Evolutionary conservation across 2,797 vertebrate species (phyloP).

Genomic region (Lindbergichthys nudifrons): DNA sequence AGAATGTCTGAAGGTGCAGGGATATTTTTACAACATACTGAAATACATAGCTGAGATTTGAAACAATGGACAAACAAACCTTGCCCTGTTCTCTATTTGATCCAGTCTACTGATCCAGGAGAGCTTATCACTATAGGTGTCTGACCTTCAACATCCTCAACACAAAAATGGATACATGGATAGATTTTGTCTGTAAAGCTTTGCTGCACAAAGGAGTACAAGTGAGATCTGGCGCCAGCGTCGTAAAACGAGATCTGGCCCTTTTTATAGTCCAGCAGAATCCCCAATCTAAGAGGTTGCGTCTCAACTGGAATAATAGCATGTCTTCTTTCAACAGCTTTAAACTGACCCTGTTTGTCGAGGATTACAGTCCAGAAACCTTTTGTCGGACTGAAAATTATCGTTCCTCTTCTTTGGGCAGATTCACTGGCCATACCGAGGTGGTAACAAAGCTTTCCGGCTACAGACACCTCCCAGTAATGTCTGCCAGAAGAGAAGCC

Average conservation of each 20-base stretch:
- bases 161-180: slow-evolving; percentile 67
- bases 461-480: slow-evolving; percentile 76
- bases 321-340: rapidly evolving
- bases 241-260: slow-evolving; percentile 68
- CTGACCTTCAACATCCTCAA: slow-evolving; percentile 17
- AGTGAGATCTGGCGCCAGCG: slow-evolving; percentile 19
- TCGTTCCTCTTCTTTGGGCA: slow-evolving; percentile 42
- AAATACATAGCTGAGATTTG: not conserved
- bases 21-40: not conserved
- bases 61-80: not conserved
- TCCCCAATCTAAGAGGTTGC: slow-evolving; percentile 43
- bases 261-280: slow-evolving; percentile 66
- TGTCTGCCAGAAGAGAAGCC: slow-evolving; percentile 62
- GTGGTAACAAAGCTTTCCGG: slow-evolving; percentile 56
- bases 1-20: not conserved
- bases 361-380: slow-evolving; percentile 68
- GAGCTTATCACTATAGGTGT: slow-evolving; percentile 30
- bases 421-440: slow-evolving; percentile 67
- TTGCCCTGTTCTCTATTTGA: slow-evolving; percentile 27
- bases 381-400: not conserved
- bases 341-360: slow-evolving; percentile 29
- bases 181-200: slow-evolving; percentile 51
- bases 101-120: slow-evolving; percentile 56
- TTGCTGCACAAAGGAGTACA: slow-evolving; percentile 61
- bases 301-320: rapidly evolving